Percentiles rank a stretch among this genome's conserved stretches.
Evolutionary conservation across 2,797 vertebrate genomes (phyloP).

Genomic region (Emydoidea blandingii): DNA sequence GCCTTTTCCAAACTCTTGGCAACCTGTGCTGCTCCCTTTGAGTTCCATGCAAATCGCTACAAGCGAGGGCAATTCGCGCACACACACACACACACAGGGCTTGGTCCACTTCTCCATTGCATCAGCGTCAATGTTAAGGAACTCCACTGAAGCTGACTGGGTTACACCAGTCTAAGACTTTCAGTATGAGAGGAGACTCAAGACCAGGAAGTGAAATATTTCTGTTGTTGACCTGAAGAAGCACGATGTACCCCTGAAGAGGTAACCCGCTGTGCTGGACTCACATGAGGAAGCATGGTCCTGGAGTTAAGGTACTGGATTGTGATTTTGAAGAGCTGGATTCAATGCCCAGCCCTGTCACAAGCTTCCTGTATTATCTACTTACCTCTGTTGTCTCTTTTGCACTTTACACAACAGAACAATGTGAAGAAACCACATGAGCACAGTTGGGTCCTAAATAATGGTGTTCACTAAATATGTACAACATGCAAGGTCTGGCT

Average conservation of each 20-base stretch:
- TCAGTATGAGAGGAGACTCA: not conserved
- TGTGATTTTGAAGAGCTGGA: not conserved
- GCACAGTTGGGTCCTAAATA: not conserved
- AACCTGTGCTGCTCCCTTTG: not conserved
- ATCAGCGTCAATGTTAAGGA: not conserved
- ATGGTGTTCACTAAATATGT: not conserved
- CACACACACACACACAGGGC: not conserved
- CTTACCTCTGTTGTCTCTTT: not conserved
- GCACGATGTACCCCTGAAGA: not conserved
- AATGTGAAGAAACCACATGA: fast-evolving
- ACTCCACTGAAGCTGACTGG: not conserved
- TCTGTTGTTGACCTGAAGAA: not conserved
- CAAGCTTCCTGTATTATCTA: not conserved
- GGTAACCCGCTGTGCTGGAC: fast-evolving
- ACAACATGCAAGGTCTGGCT: fast-evolving
- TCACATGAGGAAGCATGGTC: not conserved
- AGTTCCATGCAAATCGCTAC: not conserved
- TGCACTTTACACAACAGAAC: not conserved
- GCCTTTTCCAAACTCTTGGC: not conserved
- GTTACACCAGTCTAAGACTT: not conserved
- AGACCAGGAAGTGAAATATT: not conserved
- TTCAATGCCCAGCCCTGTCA: not conserved
- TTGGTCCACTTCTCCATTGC: not conserved
- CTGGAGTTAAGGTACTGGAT: not conserved
- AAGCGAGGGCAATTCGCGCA: not conserved